A percentile compares a stretch with the other conserved stretches of the same genome.
These are phyloP conservation scores for Drosophila trapezifrons DNA, from an alignment of 1,140 invertebrate species.

Conservation along the genomic window DNA sequence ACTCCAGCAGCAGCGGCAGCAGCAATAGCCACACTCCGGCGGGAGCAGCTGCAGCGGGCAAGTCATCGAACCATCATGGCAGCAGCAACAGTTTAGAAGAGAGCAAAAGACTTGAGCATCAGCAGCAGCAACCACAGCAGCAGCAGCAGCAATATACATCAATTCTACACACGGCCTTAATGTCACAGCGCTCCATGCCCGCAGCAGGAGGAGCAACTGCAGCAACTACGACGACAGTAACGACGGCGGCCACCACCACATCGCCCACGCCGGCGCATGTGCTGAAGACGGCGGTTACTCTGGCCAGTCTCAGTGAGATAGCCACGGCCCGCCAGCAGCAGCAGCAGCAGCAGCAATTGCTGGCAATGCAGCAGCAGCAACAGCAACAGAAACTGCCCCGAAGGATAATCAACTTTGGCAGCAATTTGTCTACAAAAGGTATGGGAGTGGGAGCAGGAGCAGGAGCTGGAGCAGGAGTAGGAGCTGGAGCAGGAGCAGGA, in stretches of 20 bases:
- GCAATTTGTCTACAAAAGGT: slow-evolving; percentile 53
- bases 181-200: slow-evolving; percentile 70
- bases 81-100: slow-evolving; percentile 66
- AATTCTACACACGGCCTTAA: slow-evolving; percentile 81
- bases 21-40: slow-evolving; percentile 33
- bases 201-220: slow-evolving; percentile 26
- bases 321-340: slow-evolving; percentile 72
- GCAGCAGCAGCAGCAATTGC: slow-evolving; percentile 59
- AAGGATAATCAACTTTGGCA: slow-evolving; percentile 69
- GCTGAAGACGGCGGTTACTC: slow-evolving; percentile 77
- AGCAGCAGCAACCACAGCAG: slow-evolving; percentile 47
- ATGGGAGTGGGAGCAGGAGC: slow-evolving; percentile 33
- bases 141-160: slow-evolving; percentile 75
- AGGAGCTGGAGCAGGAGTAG: neutral
- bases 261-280: slow-evolving; percentile 75
- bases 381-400: slow-evolving; percentile 61
- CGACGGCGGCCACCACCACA: slow-evolving; percentile 34
- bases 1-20: slow-evolving; percentile 29
- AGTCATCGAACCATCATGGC: slow-evolving; percentile 24
- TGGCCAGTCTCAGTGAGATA: slow-evolving; percentile 78
- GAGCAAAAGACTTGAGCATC: slow-evolving; percentile 76
- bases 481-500: neutral
- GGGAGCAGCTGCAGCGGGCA: slow-evolving; percentile 42
- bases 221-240: slow-evolving; percentile 27
- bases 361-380: slow-evolving; percentile 56